Evolutionary conservation across 2,888 invertebrate species (phyloP), one percentile per base, ranked within the genome.

Genomic region (Hypomecis punctinalis): DNA sequence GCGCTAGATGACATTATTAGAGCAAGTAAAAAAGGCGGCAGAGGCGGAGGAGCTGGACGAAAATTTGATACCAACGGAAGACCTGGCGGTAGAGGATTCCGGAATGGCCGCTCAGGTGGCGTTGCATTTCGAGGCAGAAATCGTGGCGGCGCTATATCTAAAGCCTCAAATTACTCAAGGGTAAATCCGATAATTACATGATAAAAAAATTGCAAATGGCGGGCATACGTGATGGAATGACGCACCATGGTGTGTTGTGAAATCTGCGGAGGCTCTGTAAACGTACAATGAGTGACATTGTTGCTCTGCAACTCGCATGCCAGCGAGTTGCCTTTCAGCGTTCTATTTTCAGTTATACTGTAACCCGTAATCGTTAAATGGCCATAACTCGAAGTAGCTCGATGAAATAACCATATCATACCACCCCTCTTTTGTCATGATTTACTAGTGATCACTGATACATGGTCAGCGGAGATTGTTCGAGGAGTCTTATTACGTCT

Each of bases 1-100:
- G 98, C 98, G 83, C 94, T 99, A 76, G 99, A 99, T 88, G 99
- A 99, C 77, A 98, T 99, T 68, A 99, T 99, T 80, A 98, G 97
- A 93, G 96, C 96, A 82, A 96, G 94, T 77, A 97, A 96, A 91
- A 94, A 94, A 68, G 94, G 95, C 69, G 93, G 96, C 71, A 94
- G 95, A 72, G 93, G 94, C 42, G 91, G 94, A 47, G 93, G 91
- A 76, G 94, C 89, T 79, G 94, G 90, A 84, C 90, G 92, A 76
- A 91, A 92, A 76, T 92, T 92, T 79, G 89, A 89, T 75, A 76
- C 77, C 9, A 86, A 80, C 68, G 84, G 80, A 83, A 89, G 87
- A 78, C 79, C 88, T 66, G 88, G 93, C 67, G 90, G 93, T 71
- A 88, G 88, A 60, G 82, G 88, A 70, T 88, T 91, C 76, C 91